phyloP scores from a whole-genome alignment of 2,888 invertebrate genomes.

The Copidosoma aretas region DNA sequence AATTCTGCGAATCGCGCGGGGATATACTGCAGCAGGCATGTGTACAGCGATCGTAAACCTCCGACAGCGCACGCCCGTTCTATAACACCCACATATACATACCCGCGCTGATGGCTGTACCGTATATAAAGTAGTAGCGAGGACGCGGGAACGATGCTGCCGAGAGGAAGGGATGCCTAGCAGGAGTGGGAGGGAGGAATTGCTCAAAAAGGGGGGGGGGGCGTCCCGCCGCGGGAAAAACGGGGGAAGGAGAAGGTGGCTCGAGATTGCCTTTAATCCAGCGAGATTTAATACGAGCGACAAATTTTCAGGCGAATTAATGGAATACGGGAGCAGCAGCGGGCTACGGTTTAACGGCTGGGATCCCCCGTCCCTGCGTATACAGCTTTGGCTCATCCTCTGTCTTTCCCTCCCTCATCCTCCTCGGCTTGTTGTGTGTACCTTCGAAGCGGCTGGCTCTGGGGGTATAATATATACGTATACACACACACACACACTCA shows the following conservation, averaged over 20 bases:
- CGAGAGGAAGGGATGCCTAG: constrained; percentile 23
- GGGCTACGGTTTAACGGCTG: constrained; percentile 60
- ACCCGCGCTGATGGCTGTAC: not conserved
- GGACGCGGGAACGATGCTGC: constrained; percentile 23
- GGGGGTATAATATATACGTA: too few relatives aligned
- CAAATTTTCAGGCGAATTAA: constrained; percentile 62
- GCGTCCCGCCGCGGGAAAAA: constrained; percentile 33
- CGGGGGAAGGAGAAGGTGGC: constrained; percentile 44
- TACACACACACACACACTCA: too few relatives aligned
- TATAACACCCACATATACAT: not conserved
- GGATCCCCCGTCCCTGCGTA: constrained; percentile 47
- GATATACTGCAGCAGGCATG: constrained; percentile 17
- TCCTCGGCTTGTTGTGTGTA: not conserved
- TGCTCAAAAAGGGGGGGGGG: constrained; percentile 36
- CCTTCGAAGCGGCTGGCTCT: constrained; percentile 22
- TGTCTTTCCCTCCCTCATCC: not conserved
- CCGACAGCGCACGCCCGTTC: constrained; percentile 17
- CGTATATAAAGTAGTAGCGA: constrained; percentile 5
- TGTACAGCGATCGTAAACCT: constrained; percentile 42
- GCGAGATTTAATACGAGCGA: constrained; percentile 62
- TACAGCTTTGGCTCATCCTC: too few relatives aligned
- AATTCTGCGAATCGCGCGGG: constrained; percentile 30
- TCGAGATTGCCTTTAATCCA: constrained; percentile 60
- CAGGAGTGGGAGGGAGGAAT: constrained; percentile 38
- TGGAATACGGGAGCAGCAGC: constrained; percentile 56